Evolutionary conservation across 1,140 invertebrate genomes (phyloP).

Genomic region (Eupeodes corollae): DNA sequence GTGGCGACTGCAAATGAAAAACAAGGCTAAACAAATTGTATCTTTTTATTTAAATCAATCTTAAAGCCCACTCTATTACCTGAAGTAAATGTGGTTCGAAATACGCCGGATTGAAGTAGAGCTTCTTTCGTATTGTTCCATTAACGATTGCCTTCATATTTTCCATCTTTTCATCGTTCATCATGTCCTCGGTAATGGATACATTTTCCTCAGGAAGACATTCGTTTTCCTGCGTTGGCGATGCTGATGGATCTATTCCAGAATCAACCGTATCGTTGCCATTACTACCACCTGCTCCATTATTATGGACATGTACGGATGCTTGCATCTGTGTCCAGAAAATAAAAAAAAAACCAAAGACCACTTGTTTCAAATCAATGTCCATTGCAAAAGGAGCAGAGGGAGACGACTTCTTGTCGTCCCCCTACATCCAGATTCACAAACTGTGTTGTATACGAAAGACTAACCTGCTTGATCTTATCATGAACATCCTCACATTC

Average conservation of each 20-base stretch:
- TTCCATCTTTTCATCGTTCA: slow-evolving; percentile 49
- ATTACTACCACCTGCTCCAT: slow-evolving; percentile 20
- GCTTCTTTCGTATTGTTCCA: slow-evolving; percentile 56
- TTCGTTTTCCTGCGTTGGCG: slow-evolving; percentile 41
- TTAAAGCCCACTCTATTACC: slow-evolving; percentile 40
- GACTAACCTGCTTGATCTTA: slow-evolving; percentile 23
- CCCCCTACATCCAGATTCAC: too few species aligned
- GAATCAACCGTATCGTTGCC: slow-evolving; percentile 13
- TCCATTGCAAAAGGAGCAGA: not conserved
- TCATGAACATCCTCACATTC: slow-evolving; percentile 25
- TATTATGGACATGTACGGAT: slow-evolving; percentile 52
- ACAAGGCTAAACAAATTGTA: not conserved
- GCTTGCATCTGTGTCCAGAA: slow-evolving; percentile 46
- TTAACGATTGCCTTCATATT: slow-evolving; percentile 49
- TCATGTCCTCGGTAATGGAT: slow-evolving; percentile 68
- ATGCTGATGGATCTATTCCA: slow-evolving; percentile 6
- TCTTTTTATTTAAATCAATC: not conserved
- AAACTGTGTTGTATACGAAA: too few species aligned
- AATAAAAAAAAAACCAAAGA: slow-evolving; percentile 4
- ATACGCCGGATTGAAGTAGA: slow-evolving; percentile 80
- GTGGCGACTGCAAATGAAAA: slow-evolving; percentile 53
- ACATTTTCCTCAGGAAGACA: slow-evolving; percentile 69
- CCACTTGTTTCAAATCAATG: too few species aligned
- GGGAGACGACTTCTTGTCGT: too few species aligned
- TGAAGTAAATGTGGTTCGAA: slow-evolving; percentile 72